These are phyloP conservation scores for Tetraodon nigroviridis DNA, from an alignment of 2,113 vertebrate genomes.

Conservation along the genomic window DNA sequence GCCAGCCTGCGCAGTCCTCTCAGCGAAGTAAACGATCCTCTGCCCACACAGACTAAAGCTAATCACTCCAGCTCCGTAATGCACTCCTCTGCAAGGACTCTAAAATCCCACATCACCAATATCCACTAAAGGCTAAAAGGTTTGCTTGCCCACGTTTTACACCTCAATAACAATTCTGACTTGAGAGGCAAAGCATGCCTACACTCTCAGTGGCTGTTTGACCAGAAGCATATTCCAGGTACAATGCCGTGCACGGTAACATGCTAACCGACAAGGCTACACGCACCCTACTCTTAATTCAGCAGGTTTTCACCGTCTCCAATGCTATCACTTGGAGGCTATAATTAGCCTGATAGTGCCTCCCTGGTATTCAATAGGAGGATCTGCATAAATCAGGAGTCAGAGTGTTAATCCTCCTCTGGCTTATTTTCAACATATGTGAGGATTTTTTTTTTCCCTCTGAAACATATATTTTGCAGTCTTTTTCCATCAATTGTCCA, in stretches of 20 bases:
- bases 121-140: slow-evolving; percentile 66
- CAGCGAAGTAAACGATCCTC: slow-evolving; percentile 55
- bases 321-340: slow-evolving; percentile 33
- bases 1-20: slow-evolving; percentile 48
- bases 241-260: slow-evolving; percentile 33
- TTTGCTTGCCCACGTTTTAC: slow-evolving; percentile 59
- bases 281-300: slow-evolving; percentile 11
- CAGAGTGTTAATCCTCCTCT: slow-evolving; percentile 59
- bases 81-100: slow-evolving; percentile 63
- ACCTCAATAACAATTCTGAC: slow-evolving; percentile 45
- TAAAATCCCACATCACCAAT: slow-evolving; percentile 67
- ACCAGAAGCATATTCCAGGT: slow-evolving; percentile 29
- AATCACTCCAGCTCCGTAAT: slow-evolving; percentile 55
- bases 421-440: slow-evolving; percentile 49
- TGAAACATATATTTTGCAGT: slow-evolving; percentile 42
- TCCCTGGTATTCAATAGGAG: slow-evolving; percentile 52
- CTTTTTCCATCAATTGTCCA: slow-evolving; percentile 38
- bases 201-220: slow-evolving; percentile 27
- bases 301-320: slow-evolving; percentile 36
- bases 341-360: slow-evolving; percentile 59
- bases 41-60: slow-evolving; percentile 66
- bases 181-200: slow-evolving; percentile 45
- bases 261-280: slow-evolving; percentile 9
- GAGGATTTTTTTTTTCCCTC: slow-evolving; percentile 21
- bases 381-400: slow-evolving; percentile 61